Conservation (phyloP, 2,888 invertebrate species). For the Phania funesta region DNA sequence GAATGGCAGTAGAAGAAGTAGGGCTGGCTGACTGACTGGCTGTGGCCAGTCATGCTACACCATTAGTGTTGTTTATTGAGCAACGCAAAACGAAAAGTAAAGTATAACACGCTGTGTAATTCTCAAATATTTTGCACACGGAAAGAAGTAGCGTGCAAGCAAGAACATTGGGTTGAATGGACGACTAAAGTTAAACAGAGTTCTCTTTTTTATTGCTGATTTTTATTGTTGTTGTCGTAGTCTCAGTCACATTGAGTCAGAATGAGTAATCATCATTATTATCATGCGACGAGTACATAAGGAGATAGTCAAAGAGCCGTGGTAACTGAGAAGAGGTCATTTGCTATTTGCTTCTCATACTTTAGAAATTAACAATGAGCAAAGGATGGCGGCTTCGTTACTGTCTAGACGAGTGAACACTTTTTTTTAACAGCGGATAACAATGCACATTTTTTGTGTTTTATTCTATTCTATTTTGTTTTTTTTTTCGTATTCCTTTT, state of each 20-base stretch:
- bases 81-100: slow-evolving; percentile 19
- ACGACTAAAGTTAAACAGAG: slow-evolving; percentile 73
- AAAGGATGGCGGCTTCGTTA: slow-evolving; percentile 67
- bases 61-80: slow-evolving; percentile 45
- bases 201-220: slow-evolving; percentile 46
- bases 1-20: slow-evolving; percentile 51
- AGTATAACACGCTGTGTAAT: slow-evolving; percentile 62
- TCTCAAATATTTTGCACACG: slow-evolving; percentile 59
- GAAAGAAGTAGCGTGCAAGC: slow-evolving; percentile 68
- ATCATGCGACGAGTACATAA: slow-evolving; percentile 64
- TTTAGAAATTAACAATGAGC: slow-evolving; percentile 58
- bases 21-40: slow-evolving; percentile 36
- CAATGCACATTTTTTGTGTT: slow-evolving; percentile 60
- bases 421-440: slow-evolving; percentile 64
- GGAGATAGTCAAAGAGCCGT: slow-evolving; percentile 65
- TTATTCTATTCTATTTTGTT: slow-evolving; percentile 52
- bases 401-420: slow-evolving; percentile 66
- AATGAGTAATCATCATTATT: slow-evolving; percentile 67
- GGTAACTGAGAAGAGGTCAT: slow-evolving; percentile 68
- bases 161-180: slow-evolving; percentile 75
- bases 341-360: slow-evolving; percentile 66
- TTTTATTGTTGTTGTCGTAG: slow-evolving; percentile 65
- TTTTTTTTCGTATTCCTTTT: slow-evolving; percentile 37
- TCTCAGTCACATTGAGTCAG: slow-evolving; percentile 66
- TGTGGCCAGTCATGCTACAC: slow-evolving; percentile 52